Conservation (phyloP, 1,140 invertebrate genomes). For the Drosophila mayri region DNA sequence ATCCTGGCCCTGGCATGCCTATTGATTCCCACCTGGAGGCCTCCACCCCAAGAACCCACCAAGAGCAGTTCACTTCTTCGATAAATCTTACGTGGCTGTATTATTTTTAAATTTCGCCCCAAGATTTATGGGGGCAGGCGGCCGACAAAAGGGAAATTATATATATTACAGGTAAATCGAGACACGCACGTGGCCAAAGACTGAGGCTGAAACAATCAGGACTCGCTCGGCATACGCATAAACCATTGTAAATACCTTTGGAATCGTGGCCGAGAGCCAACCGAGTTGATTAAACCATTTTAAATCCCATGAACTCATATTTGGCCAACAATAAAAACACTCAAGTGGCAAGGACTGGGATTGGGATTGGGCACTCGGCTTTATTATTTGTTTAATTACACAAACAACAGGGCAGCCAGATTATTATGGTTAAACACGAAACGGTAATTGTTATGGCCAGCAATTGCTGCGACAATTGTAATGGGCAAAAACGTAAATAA, state of each 20-base stretch:
- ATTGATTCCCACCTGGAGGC: slow-evolving; percentile 43
- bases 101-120: slow-evolving; percentile 48
- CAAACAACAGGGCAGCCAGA: slow-evolving; percentile 73
- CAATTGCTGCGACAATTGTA: slow-evolving; percentile 75
- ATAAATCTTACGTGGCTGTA: slow-evolving; percentile 58
- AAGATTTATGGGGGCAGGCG: slow-evolving; percentile 49
- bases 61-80: background rate
- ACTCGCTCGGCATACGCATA: slow-evolving; percentile 37
- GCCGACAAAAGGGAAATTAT: slow-evolving; percentile 30
- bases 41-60: background rate
- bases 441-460: slow-evolving; percentile 78
- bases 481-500: slow-evolving; percentile 36
- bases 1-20: slow-evolving; percentile 31
- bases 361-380: slow-evolving; percentile 23
- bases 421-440: slow-evolving; percentile 83
- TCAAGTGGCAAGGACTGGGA: slow-evolving; percentile 52
- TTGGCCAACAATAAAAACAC: slow-evolving; percentile 61
- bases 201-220: slow-evolving; percentile 20
- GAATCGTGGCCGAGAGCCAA: slow-evolving; percentile 1
- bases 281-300: slow-evolving; percentile 74
- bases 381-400: slow-evolving; percentile 82
- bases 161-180: slow-evolving; percentile 15
- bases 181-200: slow-evolving; percentile 48
- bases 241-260: slow-evolving; percentile 58
- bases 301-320: slow-evolving; percentile 67